Conservation (phyloP, 2,797 vertebrate species). For the Argya squamiceps region DNA sequence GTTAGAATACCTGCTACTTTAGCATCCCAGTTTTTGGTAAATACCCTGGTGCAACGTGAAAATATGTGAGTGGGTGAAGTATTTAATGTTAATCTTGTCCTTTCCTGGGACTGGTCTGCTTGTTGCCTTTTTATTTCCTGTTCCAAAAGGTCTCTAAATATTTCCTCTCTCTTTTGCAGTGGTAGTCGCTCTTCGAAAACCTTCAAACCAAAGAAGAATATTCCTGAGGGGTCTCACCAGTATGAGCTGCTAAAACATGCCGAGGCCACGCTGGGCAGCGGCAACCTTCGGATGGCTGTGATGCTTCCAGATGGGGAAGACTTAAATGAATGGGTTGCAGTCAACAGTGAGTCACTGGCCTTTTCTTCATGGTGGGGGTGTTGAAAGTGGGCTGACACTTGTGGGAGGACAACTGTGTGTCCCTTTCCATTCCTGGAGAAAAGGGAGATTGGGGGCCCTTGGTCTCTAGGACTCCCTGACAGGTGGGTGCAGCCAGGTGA, state of each 20-base stretch:
- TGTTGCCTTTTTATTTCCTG: neutral
- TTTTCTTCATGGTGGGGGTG: rapidly evolving
- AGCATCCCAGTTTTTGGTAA: neutral
- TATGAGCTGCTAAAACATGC: conserved; percentile 98
- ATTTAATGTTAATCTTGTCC: neutral
- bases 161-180: conserved; percentile 69
- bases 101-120: rapidly evolving
- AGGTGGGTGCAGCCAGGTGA: neutral
- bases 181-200: conserved; percentile 95
- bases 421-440: neutral
- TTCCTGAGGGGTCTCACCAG: conserved; percentile 97
- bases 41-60: rapidly evolving
- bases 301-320: conserved; percentile 98
- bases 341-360: conserved; percentile 90
- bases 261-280: conserved; percentile 95
- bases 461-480: neutral
- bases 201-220: conserved; percentile 99
- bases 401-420: neutral
- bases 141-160: neutral
- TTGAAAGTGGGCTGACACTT: neutral
- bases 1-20: neutral
- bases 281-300: conserved; percentile 96
- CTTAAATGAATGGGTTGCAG: conserved; percentile 97
- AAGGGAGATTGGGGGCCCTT: rapidly evolving
- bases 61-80: rapidly evolving